Evolutionary conservation across 2,113 vertebrate species (phyloP).

Genomic region (Lophura nycthemera): DNA sequence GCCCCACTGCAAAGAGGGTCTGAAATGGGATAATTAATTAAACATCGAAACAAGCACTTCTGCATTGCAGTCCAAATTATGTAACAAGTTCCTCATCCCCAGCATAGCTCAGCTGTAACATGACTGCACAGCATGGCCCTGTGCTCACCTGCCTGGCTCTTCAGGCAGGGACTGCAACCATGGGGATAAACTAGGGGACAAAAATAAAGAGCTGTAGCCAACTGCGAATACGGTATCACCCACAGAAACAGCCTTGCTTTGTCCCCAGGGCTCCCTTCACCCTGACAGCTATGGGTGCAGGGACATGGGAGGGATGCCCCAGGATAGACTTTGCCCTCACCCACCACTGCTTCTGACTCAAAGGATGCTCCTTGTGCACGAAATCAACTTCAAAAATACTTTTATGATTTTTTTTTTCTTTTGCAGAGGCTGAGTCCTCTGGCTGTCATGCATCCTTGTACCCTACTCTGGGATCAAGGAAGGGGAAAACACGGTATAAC

Average conservation of each 20-base stretch:
- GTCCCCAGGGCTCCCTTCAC: not conserved
- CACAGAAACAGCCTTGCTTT: not conserved
- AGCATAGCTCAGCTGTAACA: slow-evolving; percentile 32
- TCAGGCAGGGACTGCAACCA: fast-evolving
- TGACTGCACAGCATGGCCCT: not conserved
- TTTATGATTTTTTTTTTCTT: not conserved
- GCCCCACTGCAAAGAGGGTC: fast-evolving
- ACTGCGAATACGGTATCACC: not conserved
- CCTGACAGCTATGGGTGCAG: not conserved
- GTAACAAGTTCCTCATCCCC: slow-evolving; percentile 41
- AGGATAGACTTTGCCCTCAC: not conserved
- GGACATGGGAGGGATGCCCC: not conserved
- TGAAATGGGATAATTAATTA: slow-evolving; percentile 67
- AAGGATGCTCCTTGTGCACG: not conserved
- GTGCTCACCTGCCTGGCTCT: not conserved
- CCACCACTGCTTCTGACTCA: not conserved
- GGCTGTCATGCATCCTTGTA: not conserved
- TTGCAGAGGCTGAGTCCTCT: not conserved
- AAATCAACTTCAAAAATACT: not conserved
- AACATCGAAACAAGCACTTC: slow-evolving; percentile 72
- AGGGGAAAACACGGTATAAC: not conserved
- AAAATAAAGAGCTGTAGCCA: not conserved
- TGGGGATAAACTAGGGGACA: not conserved
- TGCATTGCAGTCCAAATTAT: slow-evolving; percentile 72
- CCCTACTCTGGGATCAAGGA: not conserved